These are phyloP conservation scores for Lasioglossum vierecki DNA, from an alignment of 2,888 invertebrate genomes.

Conservation along the genomic window DNA sequence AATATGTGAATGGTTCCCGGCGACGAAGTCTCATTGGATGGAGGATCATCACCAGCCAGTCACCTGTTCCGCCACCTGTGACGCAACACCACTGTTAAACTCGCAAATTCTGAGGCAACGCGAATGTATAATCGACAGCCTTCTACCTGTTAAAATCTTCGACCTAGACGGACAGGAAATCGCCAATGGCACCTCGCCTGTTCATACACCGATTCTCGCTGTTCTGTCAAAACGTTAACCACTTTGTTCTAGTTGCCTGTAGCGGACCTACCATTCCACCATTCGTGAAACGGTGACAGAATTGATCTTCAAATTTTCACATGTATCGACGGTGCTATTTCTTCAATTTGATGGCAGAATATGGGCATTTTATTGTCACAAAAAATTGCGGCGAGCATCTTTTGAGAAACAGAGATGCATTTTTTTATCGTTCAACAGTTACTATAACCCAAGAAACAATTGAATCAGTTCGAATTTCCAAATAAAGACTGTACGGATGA, in stretches of 20 bases:
- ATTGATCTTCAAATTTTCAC: not conserved
- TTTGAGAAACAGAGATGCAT: too few species aligned
- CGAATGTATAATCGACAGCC: not conserved
- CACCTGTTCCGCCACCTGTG: slow-evolving; percentile 10
- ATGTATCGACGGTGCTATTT: not conserved
- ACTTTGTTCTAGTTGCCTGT: not conserved
- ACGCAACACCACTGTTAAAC: slow-evolving; percentile 9
- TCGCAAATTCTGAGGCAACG: slow-evolving; percentile 15
- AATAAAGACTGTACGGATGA: not conserved
- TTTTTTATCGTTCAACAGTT: too few species aligned
- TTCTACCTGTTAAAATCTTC: slow-evolving; percentile 4
- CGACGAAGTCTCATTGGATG: slow-evolving; percentile 1
- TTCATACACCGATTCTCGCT: not conserved
- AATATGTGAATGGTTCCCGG: not conserved
- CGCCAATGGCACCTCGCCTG: not conserved
- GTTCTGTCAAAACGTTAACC: not conserved
- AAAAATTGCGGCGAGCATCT: too few species aligned
- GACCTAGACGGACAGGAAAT: not conserved
- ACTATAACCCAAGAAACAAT: not conserved
- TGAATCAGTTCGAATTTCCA: not conserved
- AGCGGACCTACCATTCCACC: too few species aligned
- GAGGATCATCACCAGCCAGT: slow-evolving; percentile 14
- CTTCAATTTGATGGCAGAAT: not conserved
- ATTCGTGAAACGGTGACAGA: not conserved
- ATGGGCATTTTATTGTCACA: too few species aligned